A percentile compares a stretch with the other conserved stretches of the same genome.
Conservation (phyloP, 1,140 invertebrate genomes). For the Ceratosolen solmsi region DNA sequence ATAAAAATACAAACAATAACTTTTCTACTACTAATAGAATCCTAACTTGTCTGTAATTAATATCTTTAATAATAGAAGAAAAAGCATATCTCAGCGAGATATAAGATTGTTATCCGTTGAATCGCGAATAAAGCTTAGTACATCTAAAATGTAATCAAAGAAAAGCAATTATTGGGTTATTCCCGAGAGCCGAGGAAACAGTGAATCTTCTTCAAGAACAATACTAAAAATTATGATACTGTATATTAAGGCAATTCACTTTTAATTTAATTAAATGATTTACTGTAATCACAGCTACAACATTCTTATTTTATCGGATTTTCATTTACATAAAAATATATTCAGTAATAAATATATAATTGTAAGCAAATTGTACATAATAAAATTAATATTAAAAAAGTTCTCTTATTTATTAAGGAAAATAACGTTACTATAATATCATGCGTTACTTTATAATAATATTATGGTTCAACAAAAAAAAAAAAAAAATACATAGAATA, state of each 20-base stretch:
- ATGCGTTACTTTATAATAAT: no score
- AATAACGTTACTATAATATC: neutral
- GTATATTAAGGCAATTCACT: neutral
- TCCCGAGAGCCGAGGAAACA: neutral
- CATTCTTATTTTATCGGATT: neutral
- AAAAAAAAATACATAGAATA: no score
- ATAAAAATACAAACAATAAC: neutral
- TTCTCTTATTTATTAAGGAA: neutral
- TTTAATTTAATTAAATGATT: neutral
- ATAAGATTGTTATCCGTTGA: neutral
- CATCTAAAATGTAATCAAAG: neutral
- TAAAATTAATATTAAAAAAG: neutral
- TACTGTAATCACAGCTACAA: neutral
- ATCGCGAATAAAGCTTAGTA: neutral
- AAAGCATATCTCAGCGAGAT: neutral
- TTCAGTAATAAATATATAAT: neutral
- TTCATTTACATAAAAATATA: neutral
- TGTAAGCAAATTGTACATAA: neutral
- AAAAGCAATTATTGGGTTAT: neutral
- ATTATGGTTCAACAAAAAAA: no score
- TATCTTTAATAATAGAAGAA: neutral
- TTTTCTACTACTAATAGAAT: neutral
- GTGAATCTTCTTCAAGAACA: neutral
- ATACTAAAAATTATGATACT: neutral
- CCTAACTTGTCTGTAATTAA: no score